phyloP scores from a whole-genome alignment of 1,140 invertebrate species.

The Contarinia nasturtii region DNA sequence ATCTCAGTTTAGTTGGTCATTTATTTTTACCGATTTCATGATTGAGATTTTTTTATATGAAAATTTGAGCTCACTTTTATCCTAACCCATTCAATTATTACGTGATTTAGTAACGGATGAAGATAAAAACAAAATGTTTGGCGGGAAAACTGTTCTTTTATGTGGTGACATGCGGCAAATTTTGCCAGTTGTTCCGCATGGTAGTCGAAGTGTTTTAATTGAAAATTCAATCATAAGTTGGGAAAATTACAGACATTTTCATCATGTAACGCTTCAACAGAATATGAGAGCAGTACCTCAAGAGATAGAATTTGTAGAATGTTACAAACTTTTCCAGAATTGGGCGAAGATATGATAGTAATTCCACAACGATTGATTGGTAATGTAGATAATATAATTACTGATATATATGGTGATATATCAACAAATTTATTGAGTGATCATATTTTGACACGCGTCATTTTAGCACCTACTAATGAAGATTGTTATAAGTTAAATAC shows the following conservation, averaged over 20 bases:
- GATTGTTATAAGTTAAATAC: neutral
- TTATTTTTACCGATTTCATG: too few relatives aligned
- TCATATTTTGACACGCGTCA: neutral
- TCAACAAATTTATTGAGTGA: neutral
- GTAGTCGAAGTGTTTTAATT: neutral
- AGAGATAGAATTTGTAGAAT: neutral
- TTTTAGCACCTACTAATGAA: neutral
- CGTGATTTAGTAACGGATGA: too few relatives aligned
- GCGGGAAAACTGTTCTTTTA: neutral
- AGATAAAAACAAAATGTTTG: neutral
- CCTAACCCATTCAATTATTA: too few relatives aligned
- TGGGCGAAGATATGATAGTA: neutral
- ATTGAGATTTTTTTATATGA: too few relatives aligned
- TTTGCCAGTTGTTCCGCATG: neutral
- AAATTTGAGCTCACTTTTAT: too few relatives aligned
- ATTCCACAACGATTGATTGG: neutral
- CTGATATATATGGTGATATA: too few relatives aligned
- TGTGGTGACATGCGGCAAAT: neutral
- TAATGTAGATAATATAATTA: neutral
- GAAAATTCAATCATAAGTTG: neutral
- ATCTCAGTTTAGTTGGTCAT: too few relatives aligned
- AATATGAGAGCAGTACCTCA: neutral
- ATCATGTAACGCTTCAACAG: neutral
- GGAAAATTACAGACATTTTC: neutral
- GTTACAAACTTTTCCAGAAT: neutral